Percentiles rank a stretch among this genome's conserved stretches.
phyloP scores from a whole-genome alignment of 2,113 vertebrate genomes.

The Caloenas nicobarica region DNA sequence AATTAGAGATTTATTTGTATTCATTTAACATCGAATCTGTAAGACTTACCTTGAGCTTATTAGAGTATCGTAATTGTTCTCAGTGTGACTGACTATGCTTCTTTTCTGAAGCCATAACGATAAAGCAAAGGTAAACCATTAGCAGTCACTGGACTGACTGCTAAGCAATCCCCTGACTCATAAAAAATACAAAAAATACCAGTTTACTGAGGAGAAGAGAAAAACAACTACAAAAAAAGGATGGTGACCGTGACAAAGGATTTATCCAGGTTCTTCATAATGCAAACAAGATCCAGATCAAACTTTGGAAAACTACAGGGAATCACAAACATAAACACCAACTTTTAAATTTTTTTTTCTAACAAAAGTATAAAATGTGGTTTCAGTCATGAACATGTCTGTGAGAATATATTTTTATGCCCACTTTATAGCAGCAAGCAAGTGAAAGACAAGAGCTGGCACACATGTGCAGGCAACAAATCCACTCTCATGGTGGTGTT shows the following conservation, averaged over 20 bases:
- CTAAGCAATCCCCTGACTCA: background rate
- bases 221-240: background rate
- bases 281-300: background rate
- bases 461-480: fast-evolving
- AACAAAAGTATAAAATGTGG: background rate
- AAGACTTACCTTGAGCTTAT: background rate
- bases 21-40: background rate
- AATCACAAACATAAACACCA: background rate
- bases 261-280: background rate
- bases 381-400: background rate
- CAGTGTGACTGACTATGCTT: background rate
- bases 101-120: background rate
- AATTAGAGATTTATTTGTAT: background rate
- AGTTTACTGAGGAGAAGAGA: background rate
- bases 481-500: fast-evolving
- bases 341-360: fast-evolving
- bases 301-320: background rate
- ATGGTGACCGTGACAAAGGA: background rate
- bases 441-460: fast-evolving
- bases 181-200: background rate
- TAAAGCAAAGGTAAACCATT: background rate
- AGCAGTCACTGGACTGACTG: background rate
- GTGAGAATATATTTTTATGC: background rate
- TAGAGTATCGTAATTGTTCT: background rate
- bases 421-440: background rate